Evolutionary conservation across 2,797 vertebrate genomes (phyloP).

Genomic region (Urocyon cinereoargenteus): DNA sequence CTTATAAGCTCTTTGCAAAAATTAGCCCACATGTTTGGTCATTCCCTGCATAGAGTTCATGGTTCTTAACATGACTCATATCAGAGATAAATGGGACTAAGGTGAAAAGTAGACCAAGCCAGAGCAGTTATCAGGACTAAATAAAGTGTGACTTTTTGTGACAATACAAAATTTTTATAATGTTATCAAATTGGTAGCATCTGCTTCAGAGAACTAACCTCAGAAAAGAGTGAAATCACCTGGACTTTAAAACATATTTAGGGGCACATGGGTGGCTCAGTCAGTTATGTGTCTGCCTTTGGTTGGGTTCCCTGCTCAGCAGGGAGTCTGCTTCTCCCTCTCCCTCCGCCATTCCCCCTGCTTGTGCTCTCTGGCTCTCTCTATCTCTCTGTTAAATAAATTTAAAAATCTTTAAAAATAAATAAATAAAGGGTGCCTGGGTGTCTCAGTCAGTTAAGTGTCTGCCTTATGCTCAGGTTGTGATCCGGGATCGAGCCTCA

Average conservation of each 20-base stretch:
- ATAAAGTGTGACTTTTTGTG: constrained; percentile 44
- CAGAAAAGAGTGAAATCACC: background rate
- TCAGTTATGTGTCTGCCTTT: background rate
- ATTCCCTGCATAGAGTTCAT: background rate
- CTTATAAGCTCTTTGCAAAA: background rate
- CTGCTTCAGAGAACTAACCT: constrained; percentile 44
- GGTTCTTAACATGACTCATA: background rate
- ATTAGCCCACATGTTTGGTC: background rate
- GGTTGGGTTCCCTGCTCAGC: background rate
- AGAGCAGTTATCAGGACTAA: background rate
- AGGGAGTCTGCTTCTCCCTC: background rate
- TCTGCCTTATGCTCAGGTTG: too few species aligned
- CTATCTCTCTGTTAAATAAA: background rate
- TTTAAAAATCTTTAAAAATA: background rate
- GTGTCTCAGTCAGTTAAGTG: too few species aligned
- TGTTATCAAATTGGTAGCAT: background rate
- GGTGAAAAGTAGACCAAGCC: background rate
- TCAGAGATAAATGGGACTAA: constrained; percentile 31
- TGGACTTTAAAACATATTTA: constrained; percentile 42
- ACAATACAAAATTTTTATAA: background rate
- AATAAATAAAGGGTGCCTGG: background rate
- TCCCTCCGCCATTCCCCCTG: background rate
- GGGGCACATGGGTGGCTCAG: background rate
- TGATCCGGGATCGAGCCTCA: too few species aligned
- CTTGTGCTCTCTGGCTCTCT: too few species aligned